Base-by-base conservation (phyloP, 2,888 invertebrate genomes). In the Campoletis raptor region DNA sequence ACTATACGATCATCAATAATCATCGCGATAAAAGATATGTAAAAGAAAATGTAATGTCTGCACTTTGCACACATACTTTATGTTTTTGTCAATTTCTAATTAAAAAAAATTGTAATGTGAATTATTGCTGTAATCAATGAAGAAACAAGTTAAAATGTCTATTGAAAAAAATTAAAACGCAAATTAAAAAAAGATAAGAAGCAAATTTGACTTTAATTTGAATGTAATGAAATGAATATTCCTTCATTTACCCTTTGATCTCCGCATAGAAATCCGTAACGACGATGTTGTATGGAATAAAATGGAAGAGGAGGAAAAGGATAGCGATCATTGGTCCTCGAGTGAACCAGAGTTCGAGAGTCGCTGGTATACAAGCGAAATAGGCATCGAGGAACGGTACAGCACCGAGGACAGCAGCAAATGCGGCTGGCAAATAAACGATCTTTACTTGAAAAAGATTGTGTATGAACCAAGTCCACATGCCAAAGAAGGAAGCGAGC, bases 391-490 rank as follows among this genome's bases (percentile, higher is more conserved):
- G 95, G 94, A 99, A 98, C 2, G 99, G 99, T 6, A 99, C 97
- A 1, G 99, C 99, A 2, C 98, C 99, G 92, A 99, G 95, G 80
- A 99, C 95, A 1, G 98, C 98, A 0, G 99, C 99, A 91, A 99
- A 95, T 72, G 97, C 98, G 97, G 99, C 97, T 0, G 99, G 99
- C 88, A 99, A 96, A 94, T 99, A 99, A 52, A 99, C 98, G 86
- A 99, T 98, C 94, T 98, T 98, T 5, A 97, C 98, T 83, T 98
- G 98, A 93, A 99, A 99, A 15, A 99, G 95, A 89, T 98, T 98
- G 94, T 99, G 99, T 77, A 98, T 97, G 87, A 99, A 96, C 98
- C 99, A 99, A 0, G 99, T 99, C 97, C 99, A 99, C 88, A 99
- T 95, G 0, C 99, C 99, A 94, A 99, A 99, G 95, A 99, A 99